Conservation (phyloP, 1,140 invertebrate species). For the Zelostemma sp. region DNA sequence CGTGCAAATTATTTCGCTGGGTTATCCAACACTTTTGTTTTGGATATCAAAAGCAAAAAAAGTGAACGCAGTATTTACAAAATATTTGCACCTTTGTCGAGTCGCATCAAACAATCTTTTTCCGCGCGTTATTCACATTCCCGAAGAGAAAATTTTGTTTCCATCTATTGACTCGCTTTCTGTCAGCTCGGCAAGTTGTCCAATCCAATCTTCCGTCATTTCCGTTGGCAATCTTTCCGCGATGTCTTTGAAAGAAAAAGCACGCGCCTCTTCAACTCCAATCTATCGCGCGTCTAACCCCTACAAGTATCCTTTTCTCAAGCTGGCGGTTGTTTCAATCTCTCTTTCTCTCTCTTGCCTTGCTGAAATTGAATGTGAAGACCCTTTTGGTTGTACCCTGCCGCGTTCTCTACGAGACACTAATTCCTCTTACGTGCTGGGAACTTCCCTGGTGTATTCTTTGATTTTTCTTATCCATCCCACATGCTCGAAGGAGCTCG, state of each 20-base stretch:
- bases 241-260: slow-evolving; percentile 18
- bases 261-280: slow-evolving; percentile 4
- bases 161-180: no score
- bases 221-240: slow-evolving; percentile 11
- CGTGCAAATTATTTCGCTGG: slow-evolving; percentile 23
- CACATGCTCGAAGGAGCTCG: no score
- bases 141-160: no score
- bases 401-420: slow-evolving; percentile 26
- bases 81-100: no score
- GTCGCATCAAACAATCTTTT: no score
- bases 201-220: background rate
- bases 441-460: background rate
- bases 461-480: background rate
- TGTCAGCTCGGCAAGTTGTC: background rate
- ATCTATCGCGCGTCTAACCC: slow-evolving; percentile 3
- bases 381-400: slow-evolving; percentile 4
- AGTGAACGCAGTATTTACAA: no score
- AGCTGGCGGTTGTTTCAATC: slow-evolving; percentile 5
- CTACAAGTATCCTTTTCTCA: slow-evolving; percentile 4
- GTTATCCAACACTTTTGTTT: slow-evolving; percentile 5
- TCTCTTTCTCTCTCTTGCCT: background rate
- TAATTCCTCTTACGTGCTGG: slow-evolving; percentile 33
- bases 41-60: background rate
- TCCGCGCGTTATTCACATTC: no score
- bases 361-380: slow-evolving; percentile 22